Percentiles rank a stretch among this genome's conserved stretches.
These are phyloP conservation scores for Papilio machaon DNA, from an alignment of 1,140 invertebrate species.

Conservation along the genomic window DNA sequence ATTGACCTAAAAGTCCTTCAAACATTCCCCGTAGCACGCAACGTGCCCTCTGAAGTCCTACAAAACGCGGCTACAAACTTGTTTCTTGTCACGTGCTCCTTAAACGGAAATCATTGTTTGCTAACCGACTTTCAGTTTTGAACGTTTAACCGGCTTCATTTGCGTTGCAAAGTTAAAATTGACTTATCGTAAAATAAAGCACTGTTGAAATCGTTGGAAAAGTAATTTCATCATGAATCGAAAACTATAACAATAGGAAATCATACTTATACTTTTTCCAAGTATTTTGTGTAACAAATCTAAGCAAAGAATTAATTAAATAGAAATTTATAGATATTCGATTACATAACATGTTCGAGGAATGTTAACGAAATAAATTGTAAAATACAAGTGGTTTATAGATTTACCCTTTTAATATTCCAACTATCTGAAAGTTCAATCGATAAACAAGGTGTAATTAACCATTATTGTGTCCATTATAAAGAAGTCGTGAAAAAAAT, in stretches of 20 bases:
- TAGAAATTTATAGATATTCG: background rate
- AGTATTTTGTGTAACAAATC: background rate
- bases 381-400: background rate
- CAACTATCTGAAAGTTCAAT: too few species aligned
- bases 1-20: conserved; percentile 67
- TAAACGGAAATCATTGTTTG: conserved; percentile 57
- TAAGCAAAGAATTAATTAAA: background rate
- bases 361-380: too few species aligned
- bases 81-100: conserved; percentile 63
- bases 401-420: too few species aligned
- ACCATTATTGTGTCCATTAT: too few species aligned
- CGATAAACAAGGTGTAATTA: too few species aligned
- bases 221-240: background rate
- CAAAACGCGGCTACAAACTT: conserved; percentile 67
- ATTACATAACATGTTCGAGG: background rate
- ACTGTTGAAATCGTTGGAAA: conserved; percentile 20
- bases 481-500: too few species aligned
- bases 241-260: conserved; percentile 12
- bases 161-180: conserved; percentile 24
- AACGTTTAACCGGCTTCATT: conserved; percentile 53
- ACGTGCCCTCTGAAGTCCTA: conserved; percentile 67
- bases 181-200: conserved; percentile 13
- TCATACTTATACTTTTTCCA: background rate
- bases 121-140: conserved; percentile 50
- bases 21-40: conserved; percentile 52